Conservation (phyloP, 2,113 vertebrate species). For the Guaruba guarouba region DNA sequence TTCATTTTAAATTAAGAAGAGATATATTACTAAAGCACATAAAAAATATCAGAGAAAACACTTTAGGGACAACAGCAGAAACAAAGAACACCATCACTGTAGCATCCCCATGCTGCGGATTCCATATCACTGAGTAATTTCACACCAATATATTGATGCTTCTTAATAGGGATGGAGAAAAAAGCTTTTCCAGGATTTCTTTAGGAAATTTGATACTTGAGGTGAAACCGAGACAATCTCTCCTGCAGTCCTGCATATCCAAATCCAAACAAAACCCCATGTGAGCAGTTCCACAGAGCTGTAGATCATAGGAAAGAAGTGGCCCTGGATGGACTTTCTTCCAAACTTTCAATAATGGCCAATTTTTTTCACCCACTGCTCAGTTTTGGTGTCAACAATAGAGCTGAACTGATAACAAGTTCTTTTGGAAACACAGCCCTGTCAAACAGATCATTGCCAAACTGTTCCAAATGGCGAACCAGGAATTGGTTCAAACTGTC, state of each 20-base stretch:
- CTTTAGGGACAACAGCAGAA: not conserved
- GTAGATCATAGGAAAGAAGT: not conserved
- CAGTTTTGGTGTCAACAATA: not conserved
- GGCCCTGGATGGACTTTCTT: not conserved
- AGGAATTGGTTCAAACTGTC: not conserved
- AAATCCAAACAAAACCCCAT: not conserved
- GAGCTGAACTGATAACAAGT: not conserved
- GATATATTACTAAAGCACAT: not conserved
- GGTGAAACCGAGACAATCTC: not conserved
- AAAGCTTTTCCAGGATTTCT: not conserved
- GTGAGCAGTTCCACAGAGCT: not conserved
- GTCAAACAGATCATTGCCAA: not conserved
- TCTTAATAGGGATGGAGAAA: not conserved
- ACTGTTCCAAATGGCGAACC: not conserved
- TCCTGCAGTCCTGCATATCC: not conserved
- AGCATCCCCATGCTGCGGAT: not conserved
- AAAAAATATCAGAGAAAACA: not conserved
- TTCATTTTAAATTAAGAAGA: not conserved
- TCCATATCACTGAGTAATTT: not conserved
- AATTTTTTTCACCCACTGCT: not conserved
- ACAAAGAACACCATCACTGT: not conserved
- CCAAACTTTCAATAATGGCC: not conserved
- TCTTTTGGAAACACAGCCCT: not conserved
- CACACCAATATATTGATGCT: not conserved
- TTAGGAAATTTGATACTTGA: not conserved